phyloP scores from a whole-genome alignment of 2,797 vertebrate genomes.

The Mallotus villosus region DNA sequence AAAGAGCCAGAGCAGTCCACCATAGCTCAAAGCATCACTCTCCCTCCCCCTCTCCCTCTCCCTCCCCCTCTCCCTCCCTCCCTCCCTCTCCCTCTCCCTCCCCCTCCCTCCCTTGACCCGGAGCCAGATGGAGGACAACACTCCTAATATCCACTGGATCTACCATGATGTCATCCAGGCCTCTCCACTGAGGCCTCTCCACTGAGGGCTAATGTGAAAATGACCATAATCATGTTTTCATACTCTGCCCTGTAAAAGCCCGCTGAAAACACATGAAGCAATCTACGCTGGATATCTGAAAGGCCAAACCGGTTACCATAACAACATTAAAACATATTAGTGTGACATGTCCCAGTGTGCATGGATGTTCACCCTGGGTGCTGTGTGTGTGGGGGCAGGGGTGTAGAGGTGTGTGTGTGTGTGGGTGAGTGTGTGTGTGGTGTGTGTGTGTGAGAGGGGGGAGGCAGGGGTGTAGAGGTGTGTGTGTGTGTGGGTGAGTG shows the following conservation, averaged over 20 bases:
- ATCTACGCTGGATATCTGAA: slow-evolving; percentile 54
- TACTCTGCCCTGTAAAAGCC: slow-evolving; percentile 33
- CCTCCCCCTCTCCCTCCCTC: slow-evolving; percentile 15
- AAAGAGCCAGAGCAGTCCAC: slow-evolving; percentile 9
- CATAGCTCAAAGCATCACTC: no score
- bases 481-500: background rate
- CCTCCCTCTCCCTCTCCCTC: slow-evolving; percentile 21
- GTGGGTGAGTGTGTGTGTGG: background rate
- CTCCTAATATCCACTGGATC: slow-evolving; percentile 49
- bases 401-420: background rate
- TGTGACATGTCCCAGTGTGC: slow-evolving; percentile 58
- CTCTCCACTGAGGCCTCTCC: slow-evolving; percentile 46
- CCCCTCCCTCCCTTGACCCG: slow-evolving; percentile 37
- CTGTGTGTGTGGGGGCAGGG: background rate
- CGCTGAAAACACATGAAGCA: slow-evolving; percentile 41
- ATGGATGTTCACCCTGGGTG: background rate
- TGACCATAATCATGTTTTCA: slow-evolving; percentile 55
- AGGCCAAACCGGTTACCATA: slow-evolving; percentile 58
- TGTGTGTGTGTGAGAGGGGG: background rate
- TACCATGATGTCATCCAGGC: slow-evolving; percentile 49
- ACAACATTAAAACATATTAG: slow-evolving; percentile 71
- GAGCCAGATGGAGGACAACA: slow-evolving; percentile 56
- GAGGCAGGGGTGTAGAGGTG: background rate
- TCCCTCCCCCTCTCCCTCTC: slow-evolving; percentile 10
- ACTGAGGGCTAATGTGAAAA: slow-evolving; percentile 57